Percentiles rank a stretch among this genome's conserved stretches.
These are phyloP conservation scores for Lutjanus argentimaculatus DNA, from an alignment of 2,797 vertebrate species.

Conservation along the genomic window DNA sequence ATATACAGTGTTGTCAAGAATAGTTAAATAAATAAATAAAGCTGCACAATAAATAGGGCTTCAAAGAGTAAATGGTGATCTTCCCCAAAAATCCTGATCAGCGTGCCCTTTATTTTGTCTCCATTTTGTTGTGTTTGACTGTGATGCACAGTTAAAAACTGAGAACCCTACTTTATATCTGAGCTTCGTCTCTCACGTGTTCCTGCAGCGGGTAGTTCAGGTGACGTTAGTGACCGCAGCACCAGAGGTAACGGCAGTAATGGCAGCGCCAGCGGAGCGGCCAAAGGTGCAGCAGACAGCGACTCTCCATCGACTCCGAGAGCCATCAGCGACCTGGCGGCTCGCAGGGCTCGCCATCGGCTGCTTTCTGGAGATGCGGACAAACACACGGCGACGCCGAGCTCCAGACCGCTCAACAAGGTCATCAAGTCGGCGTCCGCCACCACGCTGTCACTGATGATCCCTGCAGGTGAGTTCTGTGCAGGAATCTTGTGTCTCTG, in stretches of 20 bases:
- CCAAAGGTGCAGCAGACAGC: slow-evolving; percentile 76
- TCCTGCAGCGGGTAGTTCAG: slow-evolving; percentile 86
- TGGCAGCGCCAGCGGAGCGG: slow-evolving; percentile 39
- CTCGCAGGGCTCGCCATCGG: slow-evolving; percentile 94
- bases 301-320: slow-evolving; percentile 86
- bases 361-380: slow-evolving; percentile 94
- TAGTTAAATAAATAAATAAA: too few relatives aligned
- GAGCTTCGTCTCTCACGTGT: slow-evolving; percentile 23
- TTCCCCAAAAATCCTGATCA: too few relatives aligned
- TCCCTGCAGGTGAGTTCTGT: slow-evolving; percentile 89
- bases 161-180: neutral
- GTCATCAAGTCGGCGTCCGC: slow-evolving; percentile 99
- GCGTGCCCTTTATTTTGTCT: too few relatives aligned
- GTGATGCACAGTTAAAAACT: neutral
- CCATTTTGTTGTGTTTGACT: too few relatives aligned
- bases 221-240: slow-evolving; percentile 82
- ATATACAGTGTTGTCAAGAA: too few relatives aligned
- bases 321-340: slow-evolving; percentile 97
- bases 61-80: too few relatives aligned
- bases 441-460: slow-evolving; percentile 96
- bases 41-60: too few relatives aligned
- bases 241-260: slow-evolving; percentile 74
- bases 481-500: too few relatives aligned
- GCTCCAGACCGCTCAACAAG: slow-evolving; percentile 92
- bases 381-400: slow-evolving; percentile 86